A percentile compares a stretch with the other conserved stretches of the same genome.
These are phyloP conservation scores for Sarcophaga variegata DNA, from an alignment of 2,888 invertebrate genomes.

Conservation along the genomic window DNA sequence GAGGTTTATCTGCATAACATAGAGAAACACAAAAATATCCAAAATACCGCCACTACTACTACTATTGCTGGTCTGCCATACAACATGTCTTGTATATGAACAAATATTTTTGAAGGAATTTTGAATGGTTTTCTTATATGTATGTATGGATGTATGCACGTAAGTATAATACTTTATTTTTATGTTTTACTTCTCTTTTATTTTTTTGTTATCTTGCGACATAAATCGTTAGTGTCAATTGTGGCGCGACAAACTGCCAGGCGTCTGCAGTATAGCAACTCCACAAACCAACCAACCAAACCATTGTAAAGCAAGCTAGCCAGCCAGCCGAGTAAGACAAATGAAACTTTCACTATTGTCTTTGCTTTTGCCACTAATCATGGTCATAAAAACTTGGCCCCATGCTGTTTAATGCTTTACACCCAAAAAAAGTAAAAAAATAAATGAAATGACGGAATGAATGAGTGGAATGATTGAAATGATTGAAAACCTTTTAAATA, in stretches of 20 bases:
- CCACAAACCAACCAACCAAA: not conserved
- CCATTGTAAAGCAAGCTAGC: too few species aligned
- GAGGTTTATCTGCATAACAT: constrained; percentile 58
- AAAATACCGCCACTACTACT: constrained; percentile 30
- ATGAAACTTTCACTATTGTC: constrained; percentile 19
- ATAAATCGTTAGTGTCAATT: constrained; percentile 67
- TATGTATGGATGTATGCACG: too few species aligned
- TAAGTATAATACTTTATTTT: constrained; percentile 5
- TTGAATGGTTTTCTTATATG: constrained; percentile 26
- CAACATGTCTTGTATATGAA: constrained; percentile 11
- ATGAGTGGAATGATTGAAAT: constrained; percentile 14
- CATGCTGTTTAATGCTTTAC: constrained; percentile 34
- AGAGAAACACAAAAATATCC: constrained; percentile 25
- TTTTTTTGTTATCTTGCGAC: constrained; percentile 55
- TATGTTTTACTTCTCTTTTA: constrained; percentile 44
- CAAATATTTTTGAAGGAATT: constrained; percentile 40
- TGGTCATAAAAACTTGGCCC: constrained; percentile 54
- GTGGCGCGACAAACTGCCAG: constrained; percentile 63
- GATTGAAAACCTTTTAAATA: constrained; percentile 61
- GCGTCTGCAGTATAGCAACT: constrained; percentile 44
- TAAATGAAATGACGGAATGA: not conserved
- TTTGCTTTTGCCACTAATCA: constrained; percentile 46
- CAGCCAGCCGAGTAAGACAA: not conserved
- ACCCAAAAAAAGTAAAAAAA: constrained; percentile 1
- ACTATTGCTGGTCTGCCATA: not conserved